Evolutionary conservation across 2,888 invertebrate species (phyloP), one percentile per base, ranked within the genome.

Genomic region (Oscheius sp.): DNA sequence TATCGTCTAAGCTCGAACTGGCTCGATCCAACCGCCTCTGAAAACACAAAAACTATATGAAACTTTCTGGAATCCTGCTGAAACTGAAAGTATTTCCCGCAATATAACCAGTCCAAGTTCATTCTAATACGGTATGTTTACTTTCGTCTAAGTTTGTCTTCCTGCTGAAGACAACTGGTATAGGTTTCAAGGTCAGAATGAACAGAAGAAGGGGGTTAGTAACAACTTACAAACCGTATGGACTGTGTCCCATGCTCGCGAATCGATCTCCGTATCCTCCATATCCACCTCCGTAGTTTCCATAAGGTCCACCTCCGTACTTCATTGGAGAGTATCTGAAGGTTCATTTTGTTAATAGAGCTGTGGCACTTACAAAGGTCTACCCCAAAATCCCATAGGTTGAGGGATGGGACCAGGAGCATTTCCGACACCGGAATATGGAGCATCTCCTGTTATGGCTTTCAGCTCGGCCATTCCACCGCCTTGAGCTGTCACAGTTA

Each of bases 321-420:
- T 68, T 66, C 10, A 70, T 70, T 35, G 79, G 81, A 33, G 79
- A 75, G 58, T 77, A 79, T 70, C 79, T 79, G 57, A 68, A 9
- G 7, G 55, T 35, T 10, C 47, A 3, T 68, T 3, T 57, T 10
- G 7, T 21, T 21, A 21, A 35, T 4, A 53, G 10, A 21, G 48
- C 29, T 9, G 1, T 7, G 1, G 47, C 55, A 62, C 7, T n/a
- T 37, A 76, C 78, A 76, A 79, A 2, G 82, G 82, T 68, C 82
- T 63, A 35, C 82, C 82, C 82, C 82, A 82, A 79, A 82, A 82
- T 37, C 82, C 82, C 82, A 82, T 82, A 33, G 82, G 82, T 48
- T 79, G 79, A 5, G 78, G 78, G 55, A 79, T 73, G 11, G 79
- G 80, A 21, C 80, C 82, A n/a, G 82, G 82, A 2, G 78, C 82